Base-by-base conservation (phyloP, 2,797 vertebrate genomes). In the Aldrovandia affinis region DNA sequence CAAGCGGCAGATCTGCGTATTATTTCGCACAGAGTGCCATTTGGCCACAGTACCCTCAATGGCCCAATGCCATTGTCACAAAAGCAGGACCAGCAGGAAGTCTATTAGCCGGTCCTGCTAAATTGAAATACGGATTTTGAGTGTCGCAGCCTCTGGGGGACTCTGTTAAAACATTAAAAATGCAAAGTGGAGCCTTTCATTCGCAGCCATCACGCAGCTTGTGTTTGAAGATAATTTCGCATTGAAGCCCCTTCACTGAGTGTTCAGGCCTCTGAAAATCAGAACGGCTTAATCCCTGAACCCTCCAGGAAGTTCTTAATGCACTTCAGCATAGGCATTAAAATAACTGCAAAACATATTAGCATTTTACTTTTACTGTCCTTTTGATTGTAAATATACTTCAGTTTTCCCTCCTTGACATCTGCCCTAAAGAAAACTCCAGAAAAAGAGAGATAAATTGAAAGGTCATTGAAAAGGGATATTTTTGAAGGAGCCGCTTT, bases 221-320 rank as follows among this genome's bases (percentile, higher is more conserved):
- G 88, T 91, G 93, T 94, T 94, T 95, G 94, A 94, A 95, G 94
- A 95, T 95, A 94, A 95, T 92, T 92, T 91, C 85, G 90, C 93
- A 93, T 92, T 91, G 89, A 94, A 91, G 92, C 93, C 93, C 94
- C 93, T 93, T 93, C 92, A 90, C 92, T 92, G 93, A 93, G 93
- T 93, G 93, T 92, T 91, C 91, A 90, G 92, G 93, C 93, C 92
- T 93, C 92, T 94, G 94, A 94, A 93, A 94, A 93, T 93, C 93
- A 93, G 90, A 92, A 93, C 92, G 94, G 94, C 94, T 91, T 94
- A 95, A 95, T 95, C 94, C 94, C 91, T 92, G 89, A 91, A 91
- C 94, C 94, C 94, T 94, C 93, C 94, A 93, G 94, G 92, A 93
- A 92, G 94, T 94, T 94, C 92, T 94, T 93, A 94, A 94, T 93